Evolutionary conservation across 2,888 invertebrate species (phyloP).

Genomic region (Lordiphosa fenestrarum): DNA sequence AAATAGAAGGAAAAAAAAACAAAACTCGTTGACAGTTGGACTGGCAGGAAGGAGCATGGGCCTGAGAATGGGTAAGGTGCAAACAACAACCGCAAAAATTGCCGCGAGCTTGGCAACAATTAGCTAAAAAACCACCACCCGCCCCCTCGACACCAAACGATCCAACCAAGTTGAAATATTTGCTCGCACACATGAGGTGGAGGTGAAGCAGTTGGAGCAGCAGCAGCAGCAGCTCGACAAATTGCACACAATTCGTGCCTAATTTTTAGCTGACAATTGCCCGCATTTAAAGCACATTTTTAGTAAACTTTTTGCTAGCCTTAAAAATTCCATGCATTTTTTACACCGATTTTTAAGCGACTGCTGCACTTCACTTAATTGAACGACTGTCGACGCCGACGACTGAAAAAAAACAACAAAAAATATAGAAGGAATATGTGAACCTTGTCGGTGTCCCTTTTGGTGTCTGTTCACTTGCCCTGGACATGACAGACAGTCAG

Average conservation of each 20-base stretch:
- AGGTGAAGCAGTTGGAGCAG: conserved; percentile 23
- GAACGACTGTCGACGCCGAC: conserved; percentile 10
- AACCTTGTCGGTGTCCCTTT: conserved; percentile 11
- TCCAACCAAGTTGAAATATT: conserved; percentile 35
- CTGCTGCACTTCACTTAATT: conserved; percentile 23
- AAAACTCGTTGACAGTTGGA: conserved; percentile 50
- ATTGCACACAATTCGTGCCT: conserved; percentile 65
- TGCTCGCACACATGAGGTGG: conserved; percentile 23
- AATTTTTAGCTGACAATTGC: conserved; percentile 59
- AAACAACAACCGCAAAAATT: conserved; percentile 44
- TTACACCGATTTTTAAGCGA: conserved; percentile 8
- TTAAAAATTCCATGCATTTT: conserved; percentile 24
- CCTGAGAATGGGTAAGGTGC: conserved; percentile 23
- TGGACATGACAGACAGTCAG: conserved; percentile 13
- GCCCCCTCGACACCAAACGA: conserved; percentile 5
- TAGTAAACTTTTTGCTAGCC: conserved; percentile 3
- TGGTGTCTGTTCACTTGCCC: neutral
- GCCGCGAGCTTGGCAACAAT: conserved; percentile 63
- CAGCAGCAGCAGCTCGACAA: conserved; percentile 45
- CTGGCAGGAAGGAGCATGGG: conserved; percentile 28
- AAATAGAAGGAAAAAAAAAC: conserved; percentile 6
- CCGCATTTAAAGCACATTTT: conserved; percentile 16
- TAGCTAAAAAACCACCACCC: conserved; percentile 39
- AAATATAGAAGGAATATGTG: neutral
- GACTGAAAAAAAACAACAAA: conserved; percentile 7